Base-by-base conservation (phyloP, 2,888 invertebrate species). In the Neocrepidodera transversa region DNA sequence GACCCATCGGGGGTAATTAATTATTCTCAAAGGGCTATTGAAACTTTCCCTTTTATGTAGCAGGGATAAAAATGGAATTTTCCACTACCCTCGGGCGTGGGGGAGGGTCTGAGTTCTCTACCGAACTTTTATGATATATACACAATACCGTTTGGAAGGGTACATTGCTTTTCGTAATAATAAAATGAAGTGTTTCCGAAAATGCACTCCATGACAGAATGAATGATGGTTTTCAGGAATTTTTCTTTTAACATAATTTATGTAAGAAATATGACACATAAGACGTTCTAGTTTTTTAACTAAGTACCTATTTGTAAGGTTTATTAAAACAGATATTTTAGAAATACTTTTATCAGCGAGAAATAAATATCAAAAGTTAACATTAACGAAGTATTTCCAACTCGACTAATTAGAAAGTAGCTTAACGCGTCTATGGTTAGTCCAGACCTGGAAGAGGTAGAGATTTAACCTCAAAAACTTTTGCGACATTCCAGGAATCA, bases 11-110 rank as follows among this genome's bases (percentile, higher is more conserved):
- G 48, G 23, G 51, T 50, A 45, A 62, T 56, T 59, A 45, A 57
- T 62, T 59, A 57, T 56, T 48, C 43, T 48, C 56, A 23, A 43
- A 56, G 35, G 56, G 58, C 55, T 51, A 57, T 59, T 53, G 49
- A 62, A 56, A 59, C 36, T 52, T 50, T 45, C 28, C 49, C 53
- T 51, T 62, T 59, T 42, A 52, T 54, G 28, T 40, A 42, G 26
- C 18, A 30, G 42, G 30, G 30, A 43, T 51, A 53, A 59, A 59
- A 56, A 51, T 49, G 53, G 56, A 56, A 56, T 49, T 62, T 59
- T 53, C 48, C 43, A 26, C 55, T 14, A 11, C 49, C 56, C 42
- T 47, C 20, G 8, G 40, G 32, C 42, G 26, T 30, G 11, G 6
- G 4, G n/a, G n/a, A n/a, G n/a, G n/a, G n/a, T n/a, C n/a, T n/a